phyloP scores from a whole-genome alignment of 2,797 vertebrate species.

The Pitangus sulphuratus region DNA sequence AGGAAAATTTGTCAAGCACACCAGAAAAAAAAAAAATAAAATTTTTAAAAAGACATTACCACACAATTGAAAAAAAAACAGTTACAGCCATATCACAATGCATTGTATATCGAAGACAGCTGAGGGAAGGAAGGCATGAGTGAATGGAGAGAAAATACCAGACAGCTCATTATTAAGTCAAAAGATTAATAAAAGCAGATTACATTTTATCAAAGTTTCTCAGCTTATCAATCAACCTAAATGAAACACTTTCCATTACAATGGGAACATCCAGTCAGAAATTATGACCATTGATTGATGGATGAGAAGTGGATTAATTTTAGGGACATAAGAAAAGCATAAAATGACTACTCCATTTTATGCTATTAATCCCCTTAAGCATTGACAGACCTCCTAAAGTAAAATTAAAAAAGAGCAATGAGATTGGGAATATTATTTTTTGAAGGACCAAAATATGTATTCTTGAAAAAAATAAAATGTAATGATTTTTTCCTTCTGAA shows the following conservation, averaged over 20 bases:
- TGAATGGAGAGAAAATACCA: background rate
- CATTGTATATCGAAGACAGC: background rate
- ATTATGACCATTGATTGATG: conserved; percentile 42
- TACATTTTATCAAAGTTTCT: conserved; percentile 63
- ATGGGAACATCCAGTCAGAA: conserved; percentile 27
- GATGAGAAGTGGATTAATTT: conserved; percentile 54
- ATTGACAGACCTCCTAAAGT: background rate
- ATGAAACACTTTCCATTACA: conserved; percentile 45
- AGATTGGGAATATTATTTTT: background rate
- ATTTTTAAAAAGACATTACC: background rate
- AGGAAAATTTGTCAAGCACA: background rate
- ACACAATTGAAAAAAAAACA: background rate
- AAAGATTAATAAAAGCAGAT: conserved; percentile 66
- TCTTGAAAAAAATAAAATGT: background rate
- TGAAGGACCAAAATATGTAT: background rate
- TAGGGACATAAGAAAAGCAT: conserved; percentile 33
- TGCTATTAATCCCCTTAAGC: conserved; percentile 25
- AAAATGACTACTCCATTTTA: conserved; percentile 13
- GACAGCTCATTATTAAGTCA: conserved; percentile 61
- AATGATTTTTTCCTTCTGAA: background rate
- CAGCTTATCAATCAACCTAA: conserved; percentile 71
- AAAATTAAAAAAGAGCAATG: background rate
- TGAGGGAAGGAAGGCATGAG: background rate
- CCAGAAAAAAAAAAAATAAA: background rate
- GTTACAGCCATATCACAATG: conserved; percentile 12